phyloP scores from a whole-genome alignment of 2,888 invertebrate genomes.

The Cataglyphis albicans region DNA sequence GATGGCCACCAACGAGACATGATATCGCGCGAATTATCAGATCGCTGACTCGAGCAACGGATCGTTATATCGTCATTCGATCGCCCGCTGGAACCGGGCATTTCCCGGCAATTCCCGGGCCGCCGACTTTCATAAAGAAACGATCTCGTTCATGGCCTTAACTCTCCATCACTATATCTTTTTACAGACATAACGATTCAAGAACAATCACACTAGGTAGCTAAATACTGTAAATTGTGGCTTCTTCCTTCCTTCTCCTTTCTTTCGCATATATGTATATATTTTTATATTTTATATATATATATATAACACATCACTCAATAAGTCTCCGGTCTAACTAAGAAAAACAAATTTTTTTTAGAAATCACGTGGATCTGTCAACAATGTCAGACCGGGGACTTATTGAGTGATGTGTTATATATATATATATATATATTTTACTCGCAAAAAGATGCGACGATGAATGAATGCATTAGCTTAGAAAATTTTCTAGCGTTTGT shows the following conservation, averaged over 20 bases:
- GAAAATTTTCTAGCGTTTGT: neutral
- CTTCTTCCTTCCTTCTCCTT: constrained; percentile 50
- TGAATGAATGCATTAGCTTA: neutral
- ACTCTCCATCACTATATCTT: constrained; percentile 73
- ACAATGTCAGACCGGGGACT: too few species aligned
- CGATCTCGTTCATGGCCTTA: constrained; percentile 74
- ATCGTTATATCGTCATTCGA: constrained; percentile 65
- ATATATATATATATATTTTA: too few species aligned
- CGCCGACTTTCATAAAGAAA: constrained; percentile 72
- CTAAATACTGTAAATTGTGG: constrained; percentile 64
- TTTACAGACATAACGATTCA: constrained; percentile 71
- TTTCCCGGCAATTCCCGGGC: constrained; percentile 62
- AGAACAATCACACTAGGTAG: constrained; percentile 49
- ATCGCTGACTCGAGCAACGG: constrained; percentile 60
- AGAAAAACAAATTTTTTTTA: too few species aligned
- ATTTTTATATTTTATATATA: too few species aligned
- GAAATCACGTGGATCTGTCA: too few species aligned
- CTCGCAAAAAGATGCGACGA: neutral
- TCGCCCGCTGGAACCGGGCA: constrained; percentile 61
- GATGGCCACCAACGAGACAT: constrained; percentile 38
- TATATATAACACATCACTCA: too few species aligned
- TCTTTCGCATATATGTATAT: too few species aligned
- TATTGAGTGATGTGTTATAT: too few species aligned
- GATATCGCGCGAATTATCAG: constrained; percentile 72
- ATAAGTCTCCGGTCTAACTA: too few species aligned